Base-by-base conservation (phyloP, 1,140 invertebrate species). In the Philopotamus ludificatus region DNA sequence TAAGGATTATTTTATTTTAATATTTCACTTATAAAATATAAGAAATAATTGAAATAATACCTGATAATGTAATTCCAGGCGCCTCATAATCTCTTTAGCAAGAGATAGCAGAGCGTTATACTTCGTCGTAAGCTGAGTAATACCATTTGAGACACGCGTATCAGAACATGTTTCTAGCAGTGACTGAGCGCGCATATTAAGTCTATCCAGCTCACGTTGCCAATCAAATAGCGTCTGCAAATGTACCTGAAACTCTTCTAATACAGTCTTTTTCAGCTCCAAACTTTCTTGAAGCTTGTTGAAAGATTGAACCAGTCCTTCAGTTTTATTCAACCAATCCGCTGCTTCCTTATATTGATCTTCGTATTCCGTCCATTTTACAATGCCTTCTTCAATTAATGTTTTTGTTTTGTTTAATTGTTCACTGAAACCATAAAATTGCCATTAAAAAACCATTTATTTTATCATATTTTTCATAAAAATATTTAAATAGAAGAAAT, bases 361-460 rank as follows among this genome's bases (percentile, higher is more conserved):
- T 79, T 97, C 93, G 74, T 96, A 97, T 77, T 97, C 93, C 15
- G 91, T 92, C 94, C 94, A 97, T 77, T 95, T 94, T 0, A 94
- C 92, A 73, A 97, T 92, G 66, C 91, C 93, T 61, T 88, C 83
- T 80, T 97, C 94, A 3, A 98, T 82, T 21, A 93, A 81, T 65
- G 84, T 85, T 79, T 95, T 95, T 0, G 90, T 90, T 70, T 87
- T 88, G 63, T 85, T 88, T 1, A 95, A 73, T 23, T 87, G 84
- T 68, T 92, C 89, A 22, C 85, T 87, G 70, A 57, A 76, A 76
- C 63, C 41, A 66, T 47, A 74, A 62, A n/a, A n/a, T n/a, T n/a
- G n/a, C 70, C 58, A 39, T 53, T 2, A 15, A 44, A 49, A 51
- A 41, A 49, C 28, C 53, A 49, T 53, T 47, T 23, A 60, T 34